Evolutionary conservation across 1,140 invertebrate genomes (phyloP).

Genomic region (Amyelois transitella): DNA sequence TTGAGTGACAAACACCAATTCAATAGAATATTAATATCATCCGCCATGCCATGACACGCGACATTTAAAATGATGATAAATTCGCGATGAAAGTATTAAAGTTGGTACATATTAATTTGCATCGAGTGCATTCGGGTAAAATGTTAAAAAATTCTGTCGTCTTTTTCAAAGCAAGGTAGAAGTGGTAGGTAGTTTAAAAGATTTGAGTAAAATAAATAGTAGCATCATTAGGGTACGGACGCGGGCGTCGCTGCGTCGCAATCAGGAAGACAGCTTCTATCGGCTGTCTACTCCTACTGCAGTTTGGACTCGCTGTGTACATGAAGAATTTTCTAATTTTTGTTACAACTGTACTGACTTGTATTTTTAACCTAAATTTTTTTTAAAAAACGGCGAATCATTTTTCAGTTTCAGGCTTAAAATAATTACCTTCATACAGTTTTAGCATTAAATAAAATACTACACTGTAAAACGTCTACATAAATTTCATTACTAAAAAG

Average conservation of each 20-base stretch:
- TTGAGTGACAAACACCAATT: background rate
- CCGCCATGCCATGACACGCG: background rate
- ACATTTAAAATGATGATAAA: background rate
- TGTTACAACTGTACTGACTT: background rate
- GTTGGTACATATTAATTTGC: background rate
- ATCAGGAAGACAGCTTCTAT: conserved; percentile 45
- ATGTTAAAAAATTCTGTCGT: background rate
- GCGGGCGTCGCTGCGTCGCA: conserved; percentile 31
- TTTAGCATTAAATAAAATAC: too few species aligned
- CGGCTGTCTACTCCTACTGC: conserved; percentile 28
- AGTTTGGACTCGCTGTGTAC: conserved; percentile 24
- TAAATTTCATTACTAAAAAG: background rate
- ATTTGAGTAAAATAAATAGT: conserved; percentile 47
- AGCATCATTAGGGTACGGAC: conserved; percentile 37
- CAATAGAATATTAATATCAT: background rate
- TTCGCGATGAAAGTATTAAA: background rate
- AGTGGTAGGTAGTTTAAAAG: conserved; percentile 17
- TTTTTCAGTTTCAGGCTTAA: too few species aligned
- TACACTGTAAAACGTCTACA: too few species aligned
- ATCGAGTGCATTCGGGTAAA: background rate
- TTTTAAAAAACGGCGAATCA: too few species aligned
- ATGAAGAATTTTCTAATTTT: conserved; percentile 9
- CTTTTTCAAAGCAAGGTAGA: background rate
- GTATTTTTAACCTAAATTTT: background rate
- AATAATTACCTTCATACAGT: too few species aligned